Evolutionary conservation across 2,888 invertebrate species (phyloP), one percentile per base, ranked within the genome.

Genomic region (Acanthococcus lagerstroemiae): DNA sequence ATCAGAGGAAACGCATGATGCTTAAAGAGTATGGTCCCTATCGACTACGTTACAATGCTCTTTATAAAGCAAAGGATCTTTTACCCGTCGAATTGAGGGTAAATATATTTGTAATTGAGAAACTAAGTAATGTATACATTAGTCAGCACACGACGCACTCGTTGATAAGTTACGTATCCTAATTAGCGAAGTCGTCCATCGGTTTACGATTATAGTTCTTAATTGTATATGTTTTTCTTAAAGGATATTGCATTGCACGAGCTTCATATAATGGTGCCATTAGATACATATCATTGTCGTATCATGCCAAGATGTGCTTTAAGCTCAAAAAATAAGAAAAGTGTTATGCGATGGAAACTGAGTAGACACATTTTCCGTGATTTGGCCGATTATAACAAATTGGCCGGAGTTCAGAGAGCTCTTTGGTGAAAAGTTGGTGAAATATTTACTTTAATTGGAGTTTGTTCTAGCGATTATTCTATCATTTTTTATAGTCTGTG

Each of bases 381-480:
- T 74, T 79, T 94, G 68, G 94, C 92, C 0, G 97, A 99, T 79
- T 88, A 95, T 76, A 96, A 95, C 77, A 87, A 90, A 76, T 76
- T 97, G 45, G 83, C 90, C 19, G 96, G 96, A 45, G 85, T 95
- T 0, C 93, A 93, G 75, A 81, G 95, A 75, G 93, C 95, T n/a
- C 87, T 89, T 81, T 97, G 96, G 95, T 37, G n/a, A 3, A n/a
- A n/a, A n/a, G n/a, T n/a, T n/a, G n/a, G n/a, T n/a, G n/a, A n/a
- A n/a, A n/a, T n/a, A n/a, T n/a, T n/a, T n/a, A n/a, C n/a, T n/a
- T n/a, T n/a, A n/a, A n/a, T n/a, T n/a, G n/a, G n/a, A n/a, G n/a
- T n/a, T n/a, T n/a, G n/a, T n/a, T n/a, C n/a, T n/a, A n/a, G n/a
- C n/a, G n/a, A n/a, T n/a, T n/a, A n/a, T n/a, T n/a, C n/a, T n/a